Percentiles rank a stretch among this genome's conserved stretches.
Evolutionary conservation across 2,888 invertebrate genomes (phyloP).

Genomic region (Microctonus aethiopoides): DNA sequence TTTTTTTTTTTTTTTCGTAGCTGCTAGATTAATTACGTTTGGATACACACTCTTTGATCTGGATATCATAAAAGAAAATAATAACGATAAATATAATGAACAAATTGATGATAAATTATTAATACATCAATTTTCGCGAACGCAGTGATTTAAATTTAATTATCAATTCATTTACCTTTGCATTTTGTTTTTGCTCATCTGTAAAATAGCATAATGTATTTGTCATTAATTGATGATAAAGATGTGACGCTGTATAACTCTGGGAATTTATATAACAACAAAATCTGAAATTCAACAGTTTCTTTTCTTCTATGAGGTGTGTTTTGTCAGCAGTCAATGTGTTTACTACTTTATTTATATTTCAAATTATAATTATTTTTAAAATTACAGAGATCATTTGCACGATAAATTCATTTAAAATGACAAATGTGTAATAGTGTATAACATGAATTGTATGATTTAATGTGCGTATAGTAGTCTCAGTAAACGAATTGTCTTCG

Average conservation of each 20-base stretch:
- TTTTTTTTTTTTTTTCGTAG: conserved; percentile 26
- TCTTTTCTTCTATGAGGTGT: conserved; percentile 34
- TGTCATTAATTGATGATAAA: too few relatives aligned
- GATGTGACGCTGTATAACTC: too few relatives aligned
- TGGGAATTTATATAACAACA: too few relatives aligned
- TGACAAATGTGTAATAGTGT: conserved; percentile 53
- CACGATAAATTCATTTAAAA: conserved; percentile 59
- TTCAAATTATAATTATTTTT: conserved; percentile 61
- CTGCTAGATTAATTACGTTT: conserved; percentile 34
- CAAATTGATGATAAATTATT: not conserved
- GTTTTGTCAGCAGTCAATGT: conserved; percentile 53
- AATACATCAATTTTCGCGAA: not conserved
- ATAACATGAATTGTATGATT: conserved; percentile 31
- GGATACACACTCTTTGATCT: not conserved
- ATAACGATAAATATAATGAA: not conserved
- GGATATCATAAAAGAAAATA: not conserved
- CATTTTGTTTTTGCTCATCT: not conserved
- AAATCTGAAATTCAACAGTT: too few relatives aligned
- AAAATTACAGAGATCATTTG: conserved; percentile 67
- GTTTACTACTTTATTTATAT: conserved; percentile 35
- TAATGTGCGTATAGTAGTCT: not conserved
- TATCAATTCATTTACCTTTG: not conserved
- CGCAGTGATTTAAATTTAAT: not conserved
- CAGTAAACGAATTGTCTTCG: too few relatives aligned
- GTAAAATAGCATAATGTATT: too few relatives aligned